Percentiles rank a stretch among this genome's conserved stretches.
Conservation (phyloP, 2,797 vertebrate genomes). For the Coranthus polyacanthus region DNA sequence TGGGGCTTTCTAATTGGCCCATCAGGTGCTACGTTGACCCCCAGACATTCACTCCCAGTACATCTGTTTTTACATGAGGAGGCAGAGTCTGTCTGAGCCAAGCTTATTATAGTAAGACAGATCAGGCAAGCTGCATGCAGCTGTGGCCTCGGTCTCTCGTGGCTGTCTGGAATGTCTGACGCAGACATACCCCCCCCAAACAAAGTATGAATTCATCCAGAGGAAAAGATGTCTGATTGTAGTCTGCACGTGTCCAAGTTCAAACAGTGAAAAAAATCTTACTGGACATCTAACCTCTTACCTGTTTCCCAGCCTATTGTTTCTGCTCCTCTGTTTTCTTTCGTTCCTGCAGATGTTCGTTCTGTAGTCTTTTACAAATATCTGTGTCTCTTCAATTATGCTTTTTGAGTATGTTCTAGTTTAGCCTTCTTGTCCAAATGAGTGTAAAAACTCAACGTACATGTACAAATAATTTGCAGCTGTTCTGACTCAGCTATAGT, state of each 20-base stretch:
- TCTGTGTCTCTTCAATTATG: no score
- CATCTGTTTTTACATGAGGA: slow-evolving; percentile 55
- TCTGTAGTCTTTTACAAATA: slow-evolving; percentile 10
- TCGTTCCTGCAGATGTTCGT: background rate
- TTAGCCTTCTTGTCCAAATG: no score
- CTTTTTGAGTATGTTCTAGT: no score
- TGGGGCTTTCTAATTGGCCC: slow-evolving; percentile 72
- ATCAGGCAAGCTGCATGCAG: slow-evolving; percentile 65
- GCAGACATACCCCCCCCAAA: slow-evolving; percentile 31
- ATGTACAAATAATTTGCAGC: background rate
- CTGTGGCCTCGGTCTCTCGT: slow-evolving; percentile 73
- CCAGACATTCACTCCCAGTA: slow-evolving; percentile 35
- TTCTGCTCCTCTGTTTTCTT: background rate
- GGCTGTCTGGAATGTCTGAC: slow-evolving; percentile 68
- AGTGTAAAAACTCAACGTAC: background rate
- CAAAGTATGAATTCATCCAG: slow-evolving; percentile 53
- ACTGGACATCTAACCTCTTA: background rate
- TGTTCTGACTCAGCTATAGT: slow-evolving; percentile 6
- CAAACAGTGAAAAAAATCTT: slow-evolving; percentile 32
- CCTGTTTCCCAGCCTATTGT: slow-evolving; percentile 16
- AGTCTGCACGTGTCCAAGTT: slow-evolving; percentile 8
- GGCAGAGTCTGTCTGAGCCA: slow-evolving; percentile 58
- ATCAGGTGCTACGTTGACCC: slow-evolving; percentile 64
- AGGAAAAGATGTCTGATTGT: slow-evolving; percentile 40
- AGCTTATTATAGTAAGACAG: slow-evolving; percentile 63